phyloP scores from a whole-genome alignment of 1,140 invertebrate genomes.

The Microplitis mediator region DNA sequence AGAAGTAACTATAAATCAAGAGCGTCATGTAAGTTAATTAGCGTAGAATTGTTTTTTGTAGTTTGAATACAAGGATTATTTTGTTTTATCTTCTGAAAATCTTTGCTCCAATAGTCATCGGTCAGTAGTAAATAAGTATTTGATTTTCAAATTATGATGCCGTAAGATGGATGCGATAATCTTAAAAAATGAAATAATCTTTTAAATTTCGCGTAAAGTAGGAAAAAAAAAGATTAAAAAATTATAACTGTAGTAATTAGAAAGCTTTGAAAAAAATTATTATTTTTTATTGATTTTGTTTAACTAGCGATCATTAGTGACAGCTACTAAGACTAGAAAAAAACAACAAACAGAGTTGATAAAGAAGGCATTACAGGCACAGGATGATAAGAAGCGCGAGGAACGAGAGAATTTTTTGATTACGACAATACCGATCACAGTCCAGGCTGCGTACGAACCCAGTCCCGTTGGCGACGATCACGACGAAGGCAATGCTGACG shows the following conservation, averaged over 20 bases:
- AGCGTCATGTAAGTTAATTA: conserved; percentile 82
- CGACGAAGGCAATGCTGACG: conserved; percentile 73
- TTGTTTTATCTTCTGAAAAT: no score
- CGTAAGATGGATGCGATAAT: no score
- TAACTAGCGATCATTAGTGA: conserved; percentile 90
- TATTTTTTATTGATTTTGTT: conserved; percentile 36
- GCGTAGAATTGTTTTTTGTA: no score
- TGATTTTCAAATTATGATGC: no score
- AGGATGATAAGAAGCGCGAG: conserved; percentile 92
- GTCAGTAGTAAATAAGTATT: no score
- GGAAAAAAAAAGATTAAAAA: no score
- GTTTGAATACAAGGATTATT: no score
- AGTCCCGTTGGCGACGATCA: conserved; percentile 84
- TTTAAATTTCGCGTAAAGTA: no score
- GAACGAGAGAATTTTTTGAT: conserved; percentile 96
- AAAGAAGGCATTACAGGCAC: conserved; percentile 89
- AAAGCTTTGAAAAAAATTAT: conserved; percentile 24
- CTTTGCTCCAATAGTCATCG: no score
- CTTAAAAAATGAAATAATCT: no score
- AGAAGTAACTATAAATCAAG: conserved; percentile 98
- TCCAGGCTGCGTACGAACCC: conserved; percentile 95
- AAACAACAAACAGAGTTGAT: conserved; percentile 99
- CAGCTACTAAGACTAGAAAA: conserved; percentile 96
- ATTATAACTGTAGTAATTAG: neutral
- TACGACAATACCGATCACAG: conserved; percentile 94